Evolutionary conservation across 2,888 invertebrate genomes (phyloP).

Genomic region (Pandemis corylana): DNA sequence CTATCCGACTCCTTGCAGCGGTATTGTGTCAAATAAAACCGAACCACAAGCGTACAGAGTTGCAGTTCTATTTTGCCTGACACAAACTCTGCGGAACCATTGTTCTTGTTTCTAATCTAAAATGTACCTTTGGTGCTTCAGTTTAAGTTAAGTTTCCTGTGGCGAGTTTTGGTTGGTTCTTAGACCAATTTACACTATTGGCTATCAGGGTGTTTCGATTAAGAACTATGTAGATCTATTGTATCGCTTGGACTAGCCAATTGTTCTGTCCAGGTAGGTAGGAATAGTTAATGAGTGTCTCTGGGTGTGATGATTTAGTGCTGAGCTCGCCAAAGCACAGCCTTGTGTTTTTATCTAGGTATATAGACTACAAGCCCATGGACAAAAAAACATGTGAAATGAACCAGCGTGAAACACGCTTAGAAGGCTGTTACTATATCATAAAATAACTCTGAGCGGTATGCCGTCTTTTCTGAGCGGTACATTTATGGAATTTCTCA

Average conservation of each 20-base stretch:
- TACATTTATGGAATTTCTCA: too few relatives aligned
- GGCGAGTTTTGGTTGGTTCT: slow-evolving; percentile 5
- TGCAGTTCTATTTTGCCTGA: slow-evolving; percentile 17
- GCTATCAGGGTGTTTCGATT: slow-evolving; percentile 62
- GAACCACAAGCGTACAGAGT: neutral
- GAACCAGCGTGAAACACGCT: too few relatives aligned
- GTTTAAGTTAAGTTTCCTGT: slow-evolving; percentile 1
- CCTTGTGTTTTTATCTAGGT: too few relatives aligned
- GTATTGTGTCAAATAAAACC: neutral
- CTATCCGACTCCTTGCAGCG: neutral
- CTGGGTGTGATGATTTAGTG: neutral
- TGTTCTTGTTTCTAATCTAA: neutral
- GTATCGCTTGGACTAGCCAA: slow-evolving; percentile 46
- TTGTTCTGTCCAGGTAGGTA: slow-evolving; percentile 60
- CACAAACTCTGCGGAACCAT: neutral
- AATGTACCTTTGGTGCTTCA: neutral
- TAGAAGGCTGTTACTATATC: too few relatives aligned
- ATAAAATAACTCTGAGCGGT: too few relatives aligned
- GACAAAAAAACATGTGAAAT: too few relatives aligned
- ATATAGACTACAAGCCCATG: too few relatives aligned
- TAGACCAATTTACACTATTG: slow-evolving; percentile 39
- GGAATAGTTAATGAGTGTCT: slow-evolving; percentile 51
- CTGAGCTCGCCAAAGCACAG: too few relatives aligned
- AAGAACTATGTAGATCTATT: slow-evolving; percentile 47
- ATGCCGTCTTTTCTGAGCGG: too few relatives aligned